Percentiles rank a stretch among this genome's conserved stretches.
phyloP scores from a whole-genome alignment of 2,797 vertebrate species.

The Tangara arthus region DNA sequence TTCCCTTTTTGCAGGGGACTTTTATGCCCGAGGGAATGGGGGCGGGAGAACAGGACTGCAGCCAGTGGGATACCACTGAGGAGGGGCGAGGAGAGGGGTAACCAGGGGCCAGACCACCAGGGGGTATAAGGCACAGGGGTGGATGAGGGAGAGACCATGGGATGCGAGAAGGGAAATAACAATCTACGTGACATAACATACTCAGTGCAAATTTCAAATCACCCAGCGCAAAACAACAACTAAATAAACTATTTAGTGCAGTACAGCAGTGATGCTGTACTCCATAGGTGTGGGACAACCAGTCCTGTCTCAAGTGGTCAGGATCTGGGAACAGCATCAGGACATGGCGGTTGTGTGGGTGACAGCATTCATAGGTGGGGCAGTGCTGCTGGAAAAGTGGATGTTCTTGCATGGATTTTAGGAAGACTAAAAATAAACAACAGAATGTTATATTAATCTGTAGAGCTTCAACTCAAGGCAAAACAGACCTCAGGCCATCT shows the following conservation, averaged over 20 bases:
- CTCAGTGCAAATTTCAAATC: too few relatives aligned
- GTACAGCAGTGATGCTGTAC: neutral
- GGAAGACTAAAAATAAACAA: neutral
- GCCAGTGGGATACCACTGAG: too few relatives aligned
- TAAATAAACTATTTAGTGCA: too few relatives aligned
- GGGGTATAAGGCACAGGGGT: too few relatives aligned
- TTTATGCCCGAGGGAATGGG: too few relatives aligned
- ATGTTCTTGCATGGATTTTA: neutral
- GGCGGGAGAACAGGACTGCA: fast-evolving
- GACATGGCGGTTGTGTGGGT: neutral
- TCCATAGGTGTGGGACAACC: neutral
- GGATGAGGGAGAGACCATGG: too few relatives aligned
- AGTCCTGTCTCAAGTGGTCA: neutral
- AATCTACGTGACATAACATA: too few relatives aligned
- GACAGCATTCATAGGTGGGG: neutral
- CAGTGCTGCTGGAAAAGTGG: neutral
- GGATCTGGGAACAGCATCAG: neutral
- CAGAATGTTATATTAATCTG: neutral
- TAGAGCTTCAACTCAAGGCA: neutral
- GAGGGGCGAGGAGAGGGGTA: too few relatives aligned
- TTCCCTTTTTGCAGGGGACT: too few relatives aligned
- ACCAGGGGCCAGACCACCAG: too few relatives aligned
- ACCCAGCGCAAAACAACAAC: too few relatives aligned
- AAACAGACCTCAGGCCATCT: constrained; percentile 24
- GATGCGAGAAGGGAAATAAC: too few relatives aligned